Percentiles rank a stretch among this genome's conserved stretches.
Conservation (phyloP, 1,140 invertebrate species). For the Rhagoletis zephyria region DNA sequence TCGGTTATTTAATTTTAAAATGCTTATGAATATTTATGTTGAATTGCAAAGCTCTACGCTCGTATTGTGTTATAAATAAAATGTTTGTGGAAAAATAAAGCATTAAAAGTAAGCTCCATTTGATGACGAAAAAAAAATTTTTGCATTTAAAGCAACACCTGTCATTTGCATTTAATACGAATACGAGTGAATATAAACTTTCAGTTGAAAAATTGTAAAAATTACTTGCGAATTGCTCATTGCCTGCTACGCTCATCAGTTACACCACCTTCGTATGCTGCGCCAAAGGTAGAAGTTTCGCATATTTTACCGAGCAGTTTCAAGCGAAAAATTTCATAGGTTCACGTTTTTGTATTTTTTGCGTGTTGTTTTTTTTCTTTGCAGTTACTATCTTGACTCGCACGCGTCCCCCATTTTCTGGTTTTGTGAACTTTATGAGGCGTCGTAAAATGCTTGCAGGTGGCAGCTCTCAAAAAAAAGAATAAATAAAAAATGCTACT, state of each 20-base stretch:
- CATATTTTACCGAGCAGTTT: conserved; percentile 2
- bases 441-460: neutral
- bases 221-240: no score
- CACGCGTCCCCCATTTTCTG: neutral
- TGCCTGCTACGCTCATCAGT: no score
- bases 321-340: neutral
- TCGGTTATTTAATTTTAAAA: neutral
- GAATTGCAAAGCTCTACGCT: neutral
- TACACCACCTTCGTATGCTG: no score
- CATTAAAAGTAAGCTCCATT: no score
- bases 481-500: neutral
- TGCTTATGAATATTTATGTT: neutral
- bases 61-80: no score
- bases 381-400: no score
- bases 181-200: no score
- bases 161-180: no score
- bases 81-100: no score
- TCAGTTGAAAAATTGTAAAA: no score
- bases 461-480: neutral
- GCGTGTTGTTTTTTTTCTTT: neutral
- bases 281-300: neutral
- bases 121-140: no score
- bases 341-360: neutral
- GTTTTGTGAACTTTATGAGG: neutral
- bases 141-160: no score